Base-by-base conservation (phyloP, 2,113 vertebrate genomes). In the Gopherus flavomarginatus region DNA sequence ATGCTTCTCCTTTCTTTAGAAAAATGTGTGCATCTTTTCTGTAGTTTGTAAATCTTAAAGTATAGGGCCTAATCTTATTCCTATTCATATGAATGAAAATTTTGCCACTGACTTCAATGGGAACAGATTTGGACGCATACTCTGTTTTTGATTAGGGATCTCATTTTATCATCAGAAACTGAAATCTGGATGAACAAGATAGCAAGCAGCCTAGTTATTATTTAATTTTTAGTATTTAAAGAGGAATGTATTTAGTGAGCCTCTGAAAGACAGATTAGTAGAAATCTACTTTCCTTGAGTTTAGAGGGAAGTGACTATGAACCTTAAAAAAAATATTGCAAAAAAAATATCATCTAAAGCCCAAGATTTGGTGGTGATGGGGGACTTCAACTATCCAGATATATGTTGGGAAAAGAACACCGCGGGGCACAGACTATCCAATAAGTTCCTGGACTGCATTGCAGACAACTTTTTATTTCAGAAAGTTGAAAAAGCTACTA, bases 121-220 rank as follows among this genome's bases (percentile, higher is more conserved):
- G 50, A 96, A 88, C 11, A 59, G 31, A 6, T 96, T 96, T 85
- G 94, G 92, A 95, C 75, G 79, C 83, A 90, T 96, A 92, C 75
- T 81, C 16, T 35, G 2, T 93, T 75, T 85, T 47, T 83, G 17
- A 50, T 95, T 90, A 92, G 49, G 38, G 88, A 86, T 19, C 56
- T 75, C 27, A 95, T 78, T 96, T 95, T 91, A 97, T 97, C 85
- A 87, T 85, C 80, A 92, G 35, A 79, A 47, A 88, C 77, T 80
- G 92, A 87, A 72, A 83, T 42, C 83, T 14, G 1, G 78, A 65
- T 72, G 38, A 87, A 83, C 4, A 42, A 93, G 93, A 95, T 87
- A 96, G 91, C 80, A 85, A 96, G 87, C 86, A 95, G 94, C 85
- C 93, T 97, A 92, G 92, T 94, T 97, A 75, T 92, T 69, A 57